Evolutionary conservation across 2,888 invertebrate species (phyloP), one percentile per base, ranked within the genome.

Genomic region (Hololepta plana): DNA sequence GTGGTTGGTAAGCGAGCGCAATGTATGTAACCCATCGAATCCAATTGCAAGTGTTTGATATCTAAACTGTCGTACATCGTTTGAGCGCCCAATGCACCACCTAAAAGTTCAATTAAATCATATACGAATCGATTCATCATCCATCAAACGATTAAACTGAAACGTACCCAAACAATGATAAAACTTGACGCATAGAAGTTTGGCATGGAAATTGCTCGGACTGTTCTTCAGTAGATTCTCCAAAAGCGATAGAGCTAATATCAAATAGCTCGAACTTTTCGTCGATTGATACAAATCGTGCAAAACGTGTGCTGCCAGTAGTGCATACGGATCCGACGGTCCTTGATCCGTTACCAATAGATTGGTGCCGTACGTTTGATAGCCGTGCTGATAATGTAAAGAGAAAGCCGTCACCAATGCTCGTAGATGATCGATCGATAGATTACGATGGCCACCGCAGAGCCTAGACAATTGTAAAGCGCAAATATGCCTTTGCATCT

Each of bases 21-120:
- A 55, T 82, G 77, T 33, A 80, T 58, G 59, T 82, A 84, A 37
- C 91, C 87, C 49, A 95, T 58, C 0, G 91, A 84, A 51, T 91
- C 87, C 47, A 90, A 62, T 55, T 91, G 91, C 39, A 93, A 72
- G 55, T 93, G 88, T 55, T 95, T 95, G 30, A 87, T 67, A 46
- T 93, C 91, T 45, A 95, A 57, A 27, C 67, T 67, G 38, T 73
- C 71, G 53, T 79, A 82, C 42, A 76, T 62, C 26, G 63, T 60
- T 41, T 76, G 72, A 15, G 84, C 82, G 2, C 75, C 75, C 24
- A 68, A 52, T 12, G 71, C 69, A 38, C 76, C 79, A 33, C 87
- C 87, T 62, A 53, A 42, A 48, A 55, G 46, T 17, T n/a, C n/a
- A n/a, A n/a, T n/a, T n/a, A n/a, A n/a, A n/a, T n/a, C n/a, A n/a